Evolutionary conservation across 2,888 invertebrate species (phyloP), one percentile per base, ranked within the genome.

Genomic region (Eilema depressum): DNA sequence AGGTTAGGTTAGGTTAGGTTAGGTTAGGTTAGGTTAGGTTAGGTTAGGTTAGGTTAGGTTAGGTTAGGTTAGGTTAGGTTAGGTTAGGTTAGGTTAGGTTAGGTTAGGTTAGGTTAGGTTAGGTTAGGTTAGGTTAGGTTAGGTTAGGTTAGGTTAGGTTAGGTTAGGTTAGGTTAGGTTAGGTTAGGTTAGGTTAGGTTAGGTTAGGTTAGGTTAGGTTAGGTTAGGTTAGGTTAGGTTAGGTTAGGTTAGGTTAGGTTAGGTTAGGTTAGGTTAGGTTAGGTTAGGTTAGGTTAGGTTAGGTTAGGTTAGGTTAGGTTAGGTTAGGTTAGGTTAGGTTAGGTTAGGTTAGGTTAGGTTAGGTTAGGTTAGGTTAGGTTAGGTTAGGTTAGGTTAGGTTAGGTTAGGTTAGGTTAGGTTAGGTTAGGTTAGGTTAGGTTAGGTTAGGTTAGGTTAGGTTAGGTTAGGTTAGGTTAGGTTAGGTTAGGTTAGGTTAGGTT

Each of bases 1-100:
- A 47, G 64, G 37, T 64, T 47, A 47, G 64, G 37, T 64, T 47
- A 47, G 64, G 37, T 64, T 47, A 47, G 59, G 70, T 64, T 70
- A 61, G 65, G 70, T 64, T 70, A 66, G 70, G 66, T 70, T 57
- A 63, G 68, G 66, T 66, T 70, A 70, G 70, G 70, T 70, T 70
- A 70, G 70, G 70, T 70, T 70, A 70, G 70, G 70, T 70, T 70
- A 70, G 70, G 66, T 70, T 69, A 69, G 69, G 69, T 69, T 69
- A 69, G 70, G 70, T 70, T 70, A 66, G 66, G 70, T 70, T 70
- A 70, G 70, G 70, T 70, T 70, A 70, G 70, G 70, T 70, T 70
- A 70, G 70, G 70, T 70, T 70, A 70, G 70, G 70, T 70, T 70
- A 70, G 70, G 70, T 66, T 70, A 70, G 70, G 66, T 66, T 66